Conservation (phyloP, 2,888 invertebrate species). For the Rhodophaea formosa region DNA sequence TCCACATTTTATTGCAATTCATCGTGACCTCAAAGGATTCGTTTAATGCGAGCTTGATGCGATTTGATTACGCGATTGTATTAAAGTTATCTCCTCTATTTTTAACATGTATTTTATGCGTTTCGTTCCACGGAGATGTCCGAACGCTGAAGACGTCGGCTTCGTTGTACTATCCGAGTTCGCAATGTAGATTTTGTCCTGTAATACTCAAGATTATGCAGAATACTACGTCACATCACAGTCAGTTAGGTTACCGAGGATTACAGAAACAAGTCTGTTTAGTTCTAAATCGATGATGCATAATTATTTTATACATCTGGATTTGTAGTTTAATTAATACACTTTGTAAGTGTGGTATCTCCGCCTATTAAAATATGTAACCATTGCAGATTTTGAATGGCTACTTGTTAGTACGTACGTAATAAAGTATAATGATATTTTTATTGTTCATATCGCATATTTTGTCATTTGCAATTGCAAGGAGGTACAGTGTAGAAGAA, state of each 20-base stretch:
- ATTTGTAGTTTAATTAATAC: constrained; percentile 77
- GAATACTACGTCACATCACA: constrained; percentile 70
- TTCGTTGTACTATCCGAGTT: background rate
- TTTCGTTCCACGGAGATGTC: background rate
- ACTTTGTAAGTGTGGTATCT: constrained; percentile 78
- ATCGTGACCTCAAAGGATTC: background rate
- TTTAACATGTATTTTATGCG: background rate
- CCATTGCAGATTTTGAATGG: constrained; percentile 74
- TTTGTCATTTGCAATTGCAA: constrained; percentile 46
- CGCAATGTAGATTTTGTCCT: constrained; percentile 41
- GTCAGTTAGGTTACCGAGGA: constrained; percentile 53
- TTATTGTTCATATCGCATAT: constrained; percentile 61
- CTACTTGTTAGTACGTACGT: constrained; percentile 74
- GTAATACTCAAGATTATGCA: constrained; percentile 65
- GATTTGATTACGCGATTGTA: background rate
- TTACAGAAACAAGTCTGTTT: constrained; percentile 62
- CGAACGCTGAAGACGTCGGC: background rate
- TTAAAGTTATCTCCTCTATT: background rate
- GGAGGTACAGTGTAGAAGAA: constrained; percentile 41
- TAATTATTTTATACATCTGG: constrained; percentile 77
- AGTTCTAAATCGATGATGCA: constrained; percentile 73
- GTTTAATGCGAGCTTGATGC: background rate
- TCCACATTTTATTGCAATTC: constrained; percentile 32
- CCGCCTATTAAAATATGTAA: constrained; percentile 80
- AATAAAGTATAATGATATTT: constrained; percentile 67